Conservation (phyloP, 2,113 vertebrate genomes). For the Talpa occidentalis region DNA sequence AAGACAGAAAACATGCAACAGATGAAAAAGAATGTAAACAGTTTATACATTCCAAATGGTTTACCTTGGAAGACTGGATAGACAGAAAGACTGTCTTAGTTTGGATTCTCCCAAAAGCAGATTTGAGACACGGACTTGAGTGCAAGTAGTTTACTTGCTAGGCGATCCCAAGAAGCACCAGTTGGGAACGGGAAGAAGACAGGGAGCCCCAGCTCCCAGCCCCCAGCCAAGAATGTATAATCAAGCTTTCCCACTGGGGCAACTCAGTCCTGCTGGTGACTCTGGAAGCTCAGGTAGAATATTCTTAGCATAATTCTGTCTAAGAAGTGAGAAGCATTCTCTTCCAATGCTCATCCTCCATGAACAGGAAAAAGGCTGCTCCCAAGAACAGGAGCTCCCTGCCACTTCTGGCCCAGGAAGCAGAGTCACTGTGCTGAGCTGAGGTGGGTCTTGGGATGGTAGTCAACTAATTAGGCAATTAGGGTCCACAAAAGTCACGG, state of each 20-base stretch:
- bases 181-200: neutral
- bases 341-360: neutral
- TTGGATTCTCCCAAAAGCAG: conserved; percentile 4
- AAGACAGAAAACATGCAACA: neutral
- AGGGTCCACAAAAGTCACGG: neutral
- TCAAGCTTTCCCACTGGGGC: neutral
- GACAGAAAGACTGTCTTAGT: neutral
- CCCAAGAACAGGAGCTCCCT: neutral
- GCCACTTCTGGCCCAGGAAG: neutral
- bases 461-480: neutral
- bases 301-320: neutral
- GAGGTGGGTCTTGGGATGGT: neutral
- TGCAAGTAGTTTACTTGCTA: neutral
- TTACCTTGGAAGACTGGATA: neutral
- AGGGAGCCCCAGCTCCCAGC: neutral
- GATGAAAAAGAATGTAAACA: neutral
- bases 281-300: neutral
- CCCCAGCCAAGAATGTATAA: neutral
- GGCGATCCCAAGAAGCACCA: neutral
- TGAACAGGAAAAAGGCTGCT: neutral
- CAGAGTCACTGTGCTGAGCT: neutral
- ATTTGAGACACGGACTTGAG: neutral
- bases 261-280: neutral
- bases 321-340: neutral
- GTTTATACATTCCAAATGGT: neutral